A percentile compares a stretch with the other conserved stretches of the same genome.
These are phyloP conservation scores for Hirtodrosophila trivittata DNA, from an alignment of 2,888 invertebrate species.

Conservation along the genomic window DNA sequence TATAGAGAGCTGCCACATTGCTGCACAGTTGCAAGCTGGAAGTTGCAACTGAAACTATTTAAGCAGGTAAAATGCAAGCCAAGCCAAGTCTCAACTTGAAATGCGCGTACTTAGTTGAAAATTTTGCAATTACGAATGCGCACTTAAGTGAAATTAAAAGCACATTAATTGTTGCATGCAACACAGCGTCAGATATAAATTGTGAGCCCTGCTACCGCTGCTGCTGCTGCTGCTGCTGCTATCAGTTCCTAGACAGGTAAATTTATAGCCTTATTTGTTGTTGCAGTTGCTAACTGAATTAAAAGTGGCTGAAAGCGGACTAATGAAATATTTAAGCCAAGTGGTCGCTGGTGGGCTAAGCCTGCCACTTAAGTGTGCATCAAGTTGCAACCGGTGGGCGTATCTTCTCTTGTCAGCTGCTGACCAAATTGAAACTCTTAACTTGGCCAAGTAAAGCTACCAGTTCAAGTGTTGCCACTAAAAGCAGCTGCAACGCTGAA, in stretches of 20 bases:
- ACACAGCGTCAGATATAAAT: constrained; percentile 49
- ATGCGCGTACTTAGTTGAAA: constrained; percentile 52
- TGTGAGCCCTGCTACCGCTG: constrained; percentile 16
- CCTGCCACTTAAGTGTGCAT: constrained; percentile 37
- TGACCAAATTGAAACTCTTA: constrained; percentile 35
- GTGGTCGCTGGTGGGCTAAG: constrained; percentile 46
- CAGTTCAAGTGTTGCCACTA: constrained; percentile 18
- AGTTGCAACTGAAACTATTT: constrained; percentile 44
- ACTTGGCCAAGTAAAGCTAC: constrained; percentile 23
- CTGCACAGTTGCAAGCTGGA: constrained; percentile 17
- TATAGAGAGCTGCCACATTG: constrained; percentile 17
- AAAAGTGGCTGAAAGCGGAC: constrained; percentile 56
- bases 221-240: constrained; percentile 8
- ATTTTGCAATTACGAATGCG: constrained; percentile 75
- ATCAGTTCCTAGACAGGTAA: constrained; percentile 16
- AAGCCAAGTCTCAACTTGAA: constrained; percentile 33
- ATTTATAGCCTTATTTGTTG: constrained; percentile 49
- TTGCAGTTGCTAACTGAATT: constrained; percentile 42
- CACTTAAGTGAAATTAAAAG: constrained; percentile 76
- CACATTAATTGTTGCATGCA: constrained; percentile 70
- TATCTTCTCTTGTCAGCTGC: constrained; percentile 5
- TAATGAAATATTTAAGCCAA: constrained; percentile 72
- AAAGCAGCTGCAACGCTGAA: constrained; percentile 34
- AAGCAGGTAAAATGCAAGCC: constrained; percentile 28
- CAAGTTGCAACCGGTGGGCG: no score